Percentiles rank a stretch among this genome's conserved stretches.
phyloP scores from a whole-genome alignment of 1,140 invertebrate species.

The Amyelois transitella region DNA sequence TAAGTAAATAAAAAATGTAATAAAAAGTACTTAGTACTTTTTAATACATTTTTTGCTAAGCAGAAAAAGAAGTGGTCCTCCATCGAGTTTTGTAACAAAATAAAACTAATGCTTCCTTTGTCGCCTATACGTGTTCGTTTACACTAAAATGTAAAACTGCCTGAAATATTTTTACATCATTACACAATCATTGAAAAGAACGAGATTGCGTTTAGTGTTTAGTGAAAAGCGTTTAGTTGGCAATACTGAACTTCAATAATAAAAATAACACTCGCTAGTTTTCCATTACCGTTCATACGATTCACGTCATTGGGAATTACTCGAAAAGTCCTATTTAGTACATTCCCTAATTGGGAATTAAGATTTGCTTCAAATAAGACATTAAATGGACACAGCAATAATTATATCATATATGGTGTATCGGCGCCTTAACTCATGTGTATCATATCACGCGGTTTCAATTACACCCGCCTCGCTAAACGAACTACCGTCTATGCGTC shows the following conservation, averaged over 20 bases:
- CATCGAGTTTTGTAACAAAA: background rate
- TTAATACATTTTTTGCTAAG: too few species aligned
- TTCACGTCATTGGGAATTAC: too few species aligned
- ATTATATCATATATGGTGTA: background rate
- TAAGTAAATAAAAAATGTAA: too few species aligned
- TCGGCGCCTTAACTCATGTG: background rate
- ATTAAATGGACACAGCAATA: too few species aligned
- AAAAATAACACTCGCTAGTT: background rate
- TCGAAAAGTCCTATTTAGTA: too few species aligned
- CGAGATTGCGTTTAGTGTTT: too few species aligned
- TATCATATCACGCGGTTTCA: conserved; percentile 58
- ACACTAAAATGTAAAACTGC: background rate
- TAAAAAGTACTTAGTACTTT: too few species aligned
- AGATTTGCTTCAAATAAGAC: too few species aligned
- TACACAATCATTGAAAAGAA: too few species aligned
- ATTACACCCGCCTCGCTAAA: conserved; percentile 51
- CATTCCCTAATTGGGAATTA: too few species aligned
- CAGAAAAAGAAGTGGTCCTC: too few species aligned
- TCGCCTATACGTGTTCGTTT: background rate
- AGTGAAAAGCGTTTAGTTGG: background rate
- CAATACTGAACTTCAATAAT: background rate
- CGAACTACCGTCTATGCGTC: conserved; percentile 8
- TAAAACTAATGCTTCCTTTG: background rate
- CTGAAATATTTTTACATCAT: background rate
- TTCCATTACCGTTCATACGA: background rate